These are phyloP conservation scores for Watsonalla cultraria DNA, from an alignment of 2,888 invertebrate species.

Conservation along the genomic window DNA sequence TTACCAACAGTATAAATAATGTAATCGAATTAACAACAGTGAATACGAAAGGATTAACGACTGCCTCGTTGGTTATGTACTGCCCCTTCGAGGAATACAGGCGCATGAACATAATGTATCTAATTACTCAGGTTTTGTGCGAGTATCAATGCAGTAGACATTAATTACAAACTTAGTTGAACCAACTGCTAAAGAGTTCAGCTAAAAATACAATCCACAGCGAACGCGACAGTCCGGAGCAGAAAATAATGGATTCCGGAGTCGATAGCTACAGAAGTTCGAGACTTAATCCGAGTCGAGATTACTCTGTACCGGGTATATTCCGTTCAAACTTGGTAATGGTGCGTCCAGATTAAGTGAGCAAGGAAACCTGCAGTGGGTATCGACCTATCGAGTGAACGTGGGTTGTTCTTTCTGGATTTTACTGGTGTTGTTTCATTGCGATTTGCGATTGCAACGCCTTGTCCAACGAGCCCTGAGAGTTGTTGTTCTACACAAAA, in stretches of 20 bases:
- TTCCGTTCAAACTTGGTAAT: slow-evolving; percentile 29
- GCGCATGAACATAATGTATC: too few relatives aligned
- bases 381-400: not conserved
- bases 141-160: not conserved
- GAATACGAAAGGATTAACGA: too few relatives aligned
- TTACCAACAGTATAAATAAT: too few relatives aligned
- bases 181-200: slow-evolving; percentile 36
- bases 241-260: slow-evolving; percentile 59
- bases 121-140: not conserved
- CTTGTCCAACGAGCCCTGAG: too few relatives aligned
- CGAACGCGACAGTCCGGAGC: slow-evolving; percentile 31
- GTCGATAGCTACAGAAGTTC: slow-evolving; percentile 59
- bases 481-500: too few relatives aligned
- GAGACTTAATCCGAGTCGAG: slow-evolving; percentile 64
- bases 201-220: slow-evolving; percentile 22
- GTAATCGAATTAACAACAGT: too few relatives aligned
- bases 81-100: too few relatives aligned
- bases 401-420: not conserved
- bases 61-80: too few relatives aligned
- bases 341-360: slow-evolving; percentile 11
- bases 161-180: not conserved
- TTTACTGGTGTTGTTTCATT: too few relatives aligned
- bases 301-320: slow-evolving; percentile 45
- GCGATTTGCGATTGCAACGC: too few relatives aligned
- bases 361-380: not conserved